Percentiles rank a stretch among this genome's conserved stretches.
Evolutionary conservation across 2,113 vertebrate species (phyloP).

Genomic region (Aspidoscelis tigris): DNA sequence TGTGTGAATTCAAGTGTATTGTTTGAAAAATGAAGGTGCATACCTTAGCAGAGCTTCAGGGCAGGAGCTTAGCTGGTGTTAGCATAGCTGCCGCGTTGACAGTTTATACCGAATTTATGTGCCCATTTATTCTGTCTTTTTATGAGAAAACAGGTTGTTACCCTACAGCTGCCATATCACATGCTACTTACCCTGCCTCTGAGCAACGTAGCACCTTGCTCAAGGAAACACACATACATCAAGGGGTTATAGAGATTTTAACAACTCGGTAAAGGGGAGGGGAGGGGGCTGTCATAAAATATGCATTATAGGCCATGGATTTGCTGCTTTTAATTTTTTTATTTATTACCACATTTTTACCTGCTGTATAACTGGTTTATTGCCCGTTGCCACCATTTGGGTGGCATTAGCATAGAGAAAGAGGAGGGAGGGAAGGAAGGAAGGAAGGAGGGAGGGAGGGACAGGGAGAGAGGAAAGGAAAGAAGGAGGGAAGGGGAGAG

Average conservation of each 20-base stretch:
- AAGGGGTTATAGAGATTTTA: conserved; percentile 81
- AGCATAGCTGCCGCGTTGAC: conserved; percentile 80
- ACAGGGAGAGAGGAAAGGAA: background rate
- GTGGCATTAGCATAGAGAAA: background rate
- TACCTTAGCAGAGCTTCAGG: conserved; percentile 75
- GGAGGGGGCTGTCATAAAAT: conserved; percentile 71
- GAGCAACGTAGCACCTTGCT: conserved; percentile 78
- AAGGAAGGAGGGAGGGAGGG: background rate
- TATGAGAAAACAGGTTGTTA: conserved; percentile 84
- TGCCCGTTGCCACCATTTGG: conserved; percentile 52
- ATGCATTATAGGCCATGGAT: conserved; percentile 68
- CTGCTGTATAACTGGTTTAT: conserved; percentile 69
- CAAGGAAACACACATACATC: conserved; percentile 80
- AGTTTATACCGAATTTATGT: conserved; percentile 84
- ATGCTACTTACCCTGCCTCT: conserved; percentile 76
- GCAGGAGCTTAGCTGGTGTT: conserved; percentile 75
- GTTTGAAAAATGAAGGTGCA: conserved; percentile 76
- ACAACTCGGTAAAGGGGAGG: conserved; percentile 66
- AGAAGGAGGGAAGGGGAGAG: rapidly evolving
- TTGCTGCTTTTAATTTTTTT: conserved; percentile 73
- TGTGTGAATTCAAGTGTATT: conserved; percentile 62
- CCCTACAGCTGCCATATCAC: conserved; percentile 81
- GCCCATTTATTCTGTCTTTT: conserved; percentile 80
- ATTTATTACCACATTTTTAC: conserved; percentile 69
- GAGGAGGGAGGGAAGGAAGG: background rate